These are phyloP conservation scores for Tipula vernalis DNA, from an alignment of 2,888 invertebrate genomes.

Conservation along the genomic window DNA sequence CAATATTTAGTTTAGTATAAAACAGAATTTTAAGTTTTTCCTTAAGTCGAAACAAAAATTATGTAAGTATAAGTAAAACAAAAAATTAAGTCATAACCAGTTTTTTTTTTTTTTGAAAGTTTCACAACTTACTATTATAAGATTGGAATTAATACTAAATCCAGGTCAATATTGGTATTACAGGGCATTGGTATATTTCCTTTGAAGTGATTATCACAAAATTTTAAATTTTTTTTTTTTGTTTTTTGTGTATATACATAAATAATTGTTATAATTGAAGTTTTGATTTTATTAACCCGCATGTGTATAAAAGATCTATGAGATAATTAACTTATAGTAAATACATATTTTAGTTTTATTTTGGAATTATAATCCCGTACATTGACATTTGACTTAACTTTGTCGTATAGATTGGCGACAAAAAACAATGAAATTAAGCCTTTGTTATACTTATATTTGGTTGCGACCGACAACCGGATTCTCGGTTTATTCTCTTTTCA, in stretches of 20 bases:
- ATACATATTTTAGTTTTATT: neutral
- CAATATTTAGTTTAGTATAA: neutral
- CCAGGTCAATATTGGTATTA: neutral
- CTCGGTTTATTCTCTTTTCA: neutral
- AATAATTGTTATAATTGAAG: no score
- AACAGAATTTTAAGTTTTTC: neutral
- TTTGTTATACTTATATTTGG: neutral
- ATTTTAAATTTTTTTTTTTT: neutral
- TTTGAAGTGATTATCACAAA: neutral
- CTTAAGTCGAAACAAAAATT: neutral
- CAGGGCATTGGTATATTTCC: neutral
- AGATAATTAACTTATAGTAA: neutral
- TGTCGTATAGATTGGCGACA: neutral
- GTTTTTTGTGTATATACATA: no score
- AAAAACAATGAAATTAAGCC: neutral
- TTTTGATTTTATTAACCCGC: no score
- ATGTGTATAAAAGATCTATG: neutral
- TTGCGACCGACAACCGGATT: neutral
- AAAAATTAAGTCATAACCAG: neutral
- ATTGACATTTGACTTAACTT: neutral
- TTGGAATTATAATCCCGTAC: neutral
- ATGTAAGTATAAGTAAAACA: neutral
- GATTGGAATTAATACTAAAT: neutral
- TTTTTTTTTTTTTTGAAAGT: neutral
- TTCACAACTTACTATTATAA: neutral